These are phyloP conservation scores for Typhlichthys eigenmanni DNA, from an alignment of 2,797 vertebrate species.

Conservation along the genomic window DNA sequence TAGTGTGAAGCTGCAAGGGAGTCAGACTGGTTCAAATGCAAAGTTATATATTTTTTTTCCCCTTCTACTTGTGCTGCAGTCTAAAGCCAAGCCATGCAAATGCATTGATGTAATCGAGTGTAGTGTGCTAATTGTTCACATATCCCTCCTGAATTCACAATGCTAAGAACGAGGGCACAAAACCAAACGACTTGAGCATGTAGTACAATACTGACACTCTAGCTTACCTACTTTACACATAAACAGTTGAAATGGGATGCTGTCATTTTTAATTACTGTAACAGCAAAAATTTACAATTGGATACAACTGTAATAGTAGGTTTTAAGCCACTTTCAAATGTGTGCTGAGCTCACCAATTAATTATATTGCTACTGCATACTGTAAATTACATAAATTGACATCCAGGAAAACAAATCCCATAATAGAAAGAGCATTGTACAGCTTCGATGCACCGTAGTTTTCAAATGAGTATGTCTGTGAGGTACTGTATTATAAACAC, in stretches of 20 bases:
- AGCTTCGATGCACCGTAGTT: constrained; percentile 13
- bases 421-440: constrained; percentile 17
- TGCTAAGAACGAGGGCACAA: not conserved
- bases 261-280: not conserved
- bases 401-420: constrained; percentile 27
- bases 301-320: too few relatives aligned
- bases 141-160: not conserved
- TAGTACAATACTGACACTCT: not conserved
- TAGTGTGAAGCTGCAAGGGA: constrained; percentile 33
- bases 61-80: constrained; percentile 12
- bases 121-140: not conserved
- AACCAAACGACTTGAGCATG: not conserved
- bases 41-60: not conserved
- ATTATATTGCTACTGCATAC: too few relatives aligned
- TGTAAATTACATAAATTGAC: constrained; percentile 27
- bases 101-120: constrained; percentile 1
- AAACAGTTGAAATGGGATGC: not conserved
- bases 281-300: not conserved
- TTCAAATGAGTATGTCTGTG: constrained; percentile 29
- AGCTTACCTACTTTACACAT: not conserved
- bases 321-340: too few relatives aligned
- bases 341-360: too few relatives aligned
- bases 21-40: constrained; percentile 40
- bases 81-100: constrained; percentile 19
- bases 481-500: constrained; percentile 15